Base-by-base conservation (phyloP, 1,140 invertebrate genomes). In the Physella acuta region DNA sequence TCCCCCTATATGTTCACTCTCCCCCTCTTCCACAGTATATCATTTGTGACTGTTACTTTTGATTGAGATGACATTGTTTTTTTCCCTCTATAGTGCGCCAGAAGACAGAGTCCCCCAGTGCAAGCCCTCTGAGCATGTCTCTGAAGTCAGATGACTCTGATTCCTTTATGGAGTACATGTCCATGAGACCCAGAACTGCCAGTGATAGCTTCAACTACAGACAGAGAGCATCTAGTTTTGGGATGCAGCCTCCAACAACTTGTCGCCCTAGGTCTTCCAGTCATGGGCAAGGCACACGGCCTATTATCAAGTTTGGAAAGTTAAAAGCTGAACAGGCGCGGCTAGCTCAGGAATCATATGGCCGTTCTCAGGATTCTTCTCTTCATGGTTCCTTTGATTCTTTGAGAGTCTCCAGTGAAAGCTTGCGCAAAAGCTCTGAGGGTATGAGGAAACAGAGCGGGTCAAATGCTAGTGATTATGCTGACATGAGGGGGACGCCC, bases 181-280 rank as follows among this genome's bases (percentile, higher is more conserved):
- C 76, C 68, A 75, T 77, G 51, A 75, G 81, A 11, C 80, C 80
- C 1, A 61, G 82, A n/a, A 83, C 82, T 8, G 75, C 80, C 28
- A 82, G 81, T 72, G 80, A 83, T 65, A 83, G 81, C 73, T 80
- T 79, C 62, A 76, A 79, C 49, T 77, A 72, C 70, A 71, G 79
- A 11, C 78, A 76, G 0, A 72, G 81, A 1, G 73, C 82, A 5
- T 79, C 81, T 39, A 82, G 81, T 70, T 80, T 82, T 64, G 79
- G 80, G 0, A 76, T 78, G 64, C 59, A 69, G 17, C 71, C 71
- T 34, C 51, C 61, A 16, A 24, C 59, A 64, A 68, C 68, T 37
- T 78, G 78, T 64, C 69, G 82, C 31, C 81, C 79, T 63, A 70
- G 82, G 59, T 84, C 82, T 5, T 82, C 81, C 33, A 82, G 81